A percentile compares a stretch with the other conserved stretches of the same genome.
These are phyloP conservation scores for Aleiodes sp. DNA, from an alignment of 1,140 invertebrate species.

Conservation along the genomic window DNA sequence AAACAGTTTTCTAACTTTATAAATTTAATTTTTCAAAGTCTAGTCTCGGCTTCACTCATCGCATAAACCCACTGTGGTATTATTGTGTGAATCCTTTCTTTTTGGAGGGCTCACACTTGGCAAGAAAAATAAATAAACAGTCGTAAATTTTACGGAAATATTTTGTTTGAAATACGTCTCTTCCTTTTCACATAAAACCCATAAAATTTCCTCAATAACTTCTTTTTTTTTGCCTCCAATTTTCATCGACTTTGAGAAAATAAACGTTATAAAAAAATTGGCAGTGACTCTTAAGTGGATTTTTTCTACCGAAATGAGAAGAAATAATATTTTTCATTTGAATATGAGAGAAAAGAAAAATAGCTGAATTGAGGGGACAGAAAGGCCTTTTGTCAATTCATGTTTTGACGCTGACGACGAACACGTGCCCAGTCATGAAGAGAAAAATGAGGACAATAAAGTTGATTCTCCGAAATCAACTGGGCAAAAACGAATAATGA, in stretches of 20 bases:
- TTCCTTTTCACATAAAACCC: neutral
- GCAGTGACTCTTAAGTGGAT: neutral
- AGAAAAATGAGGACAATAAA: neutral
- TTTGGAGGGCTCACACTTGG: too few relatives aligned
- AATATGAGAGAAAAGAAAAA: neutral
- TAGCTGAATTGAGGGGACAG: neutral
- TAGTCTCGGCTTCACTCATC: neutral
- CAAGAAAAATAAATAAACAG: too few relatives aligned
- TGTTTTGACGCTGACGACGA: neutral
- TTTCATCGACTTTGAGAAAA: neutral
- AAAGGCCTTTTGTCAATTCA: constrained; percentile 5
- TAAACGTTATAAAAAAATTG: neutral
- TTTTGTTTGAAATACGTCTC: too few relatives aligned
- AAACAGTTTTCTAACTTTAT: constrained; percentile 7
- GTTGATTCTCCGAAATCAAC: neutral
- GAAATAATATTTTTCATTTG: neutral
- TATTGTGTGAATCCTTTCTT: too few relatives aligned
- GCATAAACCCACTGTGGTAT: neutral
- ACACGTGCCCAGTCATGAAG: neutral
- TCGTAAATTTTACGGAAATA: too few relatives aligned
- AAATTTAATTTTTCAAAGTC: neutral
- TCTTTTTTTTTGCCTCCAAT: neutral
- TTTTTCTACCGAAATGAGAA: neutral
- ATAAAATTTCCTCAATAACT: neutral
- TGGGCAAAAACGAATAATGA: neutral